Conservation (phyloP, 2,888 invertebrate genomes). For the Clanis bilineata region DNA sequence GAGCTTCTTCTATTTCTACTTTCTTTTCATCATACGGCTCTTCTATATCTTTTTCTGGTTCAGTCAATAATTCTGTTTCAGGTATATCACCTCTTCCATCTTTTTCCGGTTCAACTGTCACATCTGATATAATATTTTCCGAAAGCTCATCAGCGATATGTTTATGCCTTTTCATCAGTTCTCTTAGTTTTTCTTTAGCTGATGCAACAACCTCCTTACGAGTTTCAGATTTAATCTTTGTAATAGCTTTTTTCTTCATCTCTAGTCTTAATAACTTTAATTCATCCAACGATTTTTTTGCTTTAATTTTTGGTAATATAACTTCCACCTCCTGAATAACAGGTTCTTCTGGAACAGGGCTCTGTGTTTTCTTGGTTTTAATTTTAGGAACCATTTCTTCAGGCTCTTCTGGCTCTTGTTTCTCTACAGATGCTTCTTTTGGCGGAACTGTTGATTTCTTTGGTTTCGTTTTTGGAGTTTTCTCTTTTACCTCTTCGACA, state of each 20-base stretch:
- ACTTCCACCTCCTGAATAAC: constrained; percentile 26
- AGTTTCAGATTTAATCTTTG: constrained; percentile 74
- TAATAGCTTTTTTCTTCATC: constrained; percentile 68
- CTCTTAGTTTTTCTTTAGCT: constrained; percentile 75
- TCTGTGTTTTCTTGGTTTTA: constrained; percentile 49
- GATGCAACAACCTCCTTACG: constrained; percentile 74
- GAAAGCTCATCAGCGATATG: constrained; percentile 65
- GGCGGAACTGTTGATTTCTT: constrained; percentile 47
- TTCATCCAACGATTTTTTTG: constrained; percentile 59
- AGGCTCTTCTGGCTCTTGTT: constrained; percentile 25
- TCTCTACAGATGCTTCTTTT: constrained; percentile 24
- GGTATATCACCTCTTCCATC: constrained; percentile 63
- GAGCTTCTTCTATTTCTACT: constrained; percentile 15
- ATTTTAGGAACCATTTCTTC: constrained; percentile 34
- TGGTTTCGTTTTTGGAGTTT: constrained; percentile 40
- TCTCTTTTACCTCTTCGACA: constrained; percentile 28
- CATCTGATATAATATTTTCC: constrained; percentile 43
- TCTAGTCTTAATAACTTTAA: constrained; percentile 58
- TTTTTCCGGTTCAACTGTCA: constrained; percentile 34
- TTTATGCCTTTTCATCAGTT: constrained; percentile 76
- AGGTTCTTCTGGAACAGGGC: constrained; percentile 21
- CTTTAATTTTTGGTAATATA: constrained; percentile 39
- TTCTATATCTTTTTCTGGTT: constrained; percentile 26
- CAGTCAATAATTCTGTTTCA: constrained; percentile 39
- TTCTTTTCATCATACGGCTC: constrained; percentile 26